A percentile compares a stretch with the other conserved stretches of the same genome.
phyloP scores from a whole-genome alignment of 2,113 vertebrate species.

The Hypocryptadius cinnamomeus region DNA sequence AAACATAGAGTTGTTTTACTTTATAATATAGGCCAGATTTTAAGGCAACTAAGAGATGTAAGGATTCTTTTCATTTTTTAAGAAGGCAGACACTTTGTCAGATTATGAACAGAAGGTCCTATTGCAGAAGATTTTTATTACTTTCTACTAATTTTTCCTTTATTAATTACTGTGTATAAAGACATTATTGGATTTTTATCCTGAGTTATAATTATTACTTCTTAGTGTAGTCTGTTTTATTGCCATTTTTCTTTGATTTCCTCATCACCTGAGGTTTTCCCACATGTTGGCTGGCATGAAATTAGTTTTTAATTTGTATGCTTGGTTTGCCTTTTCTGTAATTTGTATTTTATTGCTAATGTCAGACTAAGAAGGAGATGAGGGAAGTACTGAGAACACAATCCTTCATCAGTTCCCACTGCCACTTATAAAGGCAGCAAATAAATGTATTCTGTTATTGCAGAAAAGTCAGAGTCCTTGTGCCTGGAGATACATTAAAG shows the following conservation, averaged over 20 bases:
- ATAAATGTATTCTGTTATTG: constrained; percentile 9
- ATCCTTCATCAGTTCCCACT: neutral
- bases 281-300: neutral
- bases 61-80: neutral
- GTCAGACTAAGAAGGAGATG: neutral
- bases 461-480: neutral
- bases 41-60: neutral
- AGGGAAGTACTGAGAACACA: neutral
- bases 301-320: constrained; percentile 20
- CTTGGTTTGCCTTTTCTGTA: neutral
- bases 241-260: constrained; percentile 2
- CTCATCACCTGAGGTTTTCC: neutral
- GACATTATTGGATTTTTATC: neutral
- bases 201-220: neutral
- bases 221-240: neutral
- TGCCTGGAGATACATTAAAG: neutral
- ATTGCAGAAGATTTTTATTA: neutral
- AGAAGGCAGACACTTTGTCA: neutral
- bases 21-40: neutral
- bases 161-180: neutral
- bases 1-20: neutral
- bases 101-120: neutral
- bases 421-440: neutral
- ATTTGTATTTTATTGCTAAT: constrained; percentile 9
- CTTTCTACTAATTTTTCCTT: neutral